These are phyloP conservation scores for Spinibarbus caldwelli DNA, from an alignment of 2,797 vertebrate genomes.

Conservation along the genomic window DNA sequence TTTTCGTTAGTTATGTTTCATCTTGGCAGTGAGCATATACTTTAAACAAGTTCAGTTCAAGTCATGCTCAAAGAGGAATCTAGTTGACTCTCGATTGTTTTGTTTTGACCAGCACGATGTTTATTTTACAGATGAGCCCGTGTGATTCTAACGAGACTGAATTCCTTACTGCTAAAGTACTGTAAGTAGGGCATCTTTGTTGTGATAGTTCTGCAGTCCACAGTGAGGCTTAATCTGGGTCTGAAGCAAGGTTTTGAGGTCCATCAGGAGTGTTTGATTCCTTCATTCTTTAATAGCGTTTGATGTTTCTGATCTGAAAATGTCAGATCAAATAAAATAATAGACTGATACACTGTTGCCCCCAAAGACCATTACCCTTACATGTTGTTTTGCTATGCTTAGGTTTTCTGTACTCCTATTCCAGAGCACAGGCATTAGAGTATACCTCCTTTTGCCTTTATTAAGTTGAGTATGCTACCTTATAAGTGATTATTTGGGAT, in stretches of 20 bases:
- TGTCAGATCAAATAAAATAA: conserved; percentile 22
- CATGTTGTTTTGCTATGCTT: background rate
- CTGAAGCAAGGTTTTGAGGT: conserved; percentile 2
- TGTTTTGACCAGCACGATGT: conserved; percentile 31
- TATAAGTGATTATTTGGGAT: background rate
- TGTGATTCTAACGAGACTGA: conserved; percentile 24
- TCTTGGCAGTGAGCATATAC: background rate
- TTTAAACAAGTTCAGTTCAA: background rate
- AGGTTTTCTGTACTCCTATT: background rate
- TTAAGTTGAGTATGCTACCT: background rate
- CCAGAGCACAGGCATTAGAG: background rate
- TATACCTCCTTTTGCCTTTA: no score
- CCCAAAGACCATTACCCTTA: conserved; percentile 5
- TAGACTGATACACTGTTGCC: conserved; percentile 14
- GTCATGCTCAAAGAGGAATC: conserved; percentile 22
- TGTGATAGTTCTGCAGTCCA: conserved; percentile 29
- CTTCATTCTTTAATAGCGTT: conserved; percentile 9
- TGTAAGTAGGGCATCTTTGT: conserved; percentile 48
- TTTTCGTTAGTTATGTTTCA: background rate
- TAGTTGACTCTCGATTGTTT: background rate
- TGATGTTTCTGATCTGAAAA: conserved; percentile 48
- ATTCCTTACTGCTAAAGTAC: conserved; percentile 33
- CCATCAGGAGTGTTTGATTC: conserved; percentile 10
- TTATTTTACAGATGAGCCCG: conserved; percentile 35
- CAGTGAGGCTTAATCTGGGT: conserved; percentile 27